Evolutionary conservation across 2,797 vertebrate species (phyloP).

Genomic region (Cyclura pinguis): DNA sequence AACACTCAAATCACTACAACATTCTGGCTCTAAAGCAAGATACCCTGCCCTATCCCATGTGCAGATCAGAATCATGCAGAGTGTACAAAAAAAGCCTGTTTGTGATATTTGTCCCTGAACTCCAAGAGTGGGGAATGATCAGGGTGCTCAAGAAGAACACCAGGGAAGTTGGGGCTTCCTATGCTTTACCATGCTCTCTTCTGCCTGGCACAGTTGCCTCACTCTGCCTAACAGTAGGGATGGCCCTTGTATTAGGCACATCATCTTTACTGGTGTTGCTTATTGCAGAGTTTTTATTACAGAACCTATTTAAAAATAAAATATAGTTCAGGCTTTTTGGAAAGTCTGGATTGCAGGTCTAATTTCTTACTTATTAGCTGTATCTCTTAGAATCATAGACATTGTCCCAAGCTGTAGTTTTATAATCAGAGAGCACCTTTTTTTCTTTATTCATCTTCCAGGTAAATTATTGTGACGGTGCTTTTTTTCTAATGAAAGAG

Average conservation of each 20-base stretch:
- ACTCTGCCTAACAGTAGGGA: background rate
- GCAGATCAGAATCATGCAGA: background rate
- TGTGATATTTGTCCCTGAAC: background rate
- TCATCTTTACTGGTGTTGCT: background rate
- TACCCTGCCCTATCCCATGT: background rate
- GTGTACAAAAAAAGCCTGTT: background rate
- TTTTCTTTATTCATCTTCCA: slow-evolving; percentile 1
- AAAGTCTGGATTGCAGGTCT: background rate
- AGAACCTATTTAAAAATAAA: background rate
- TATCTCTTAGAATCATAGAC: background rate
- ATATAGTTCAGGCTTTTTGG: background rate
- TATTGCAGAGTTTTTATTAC: background rate
- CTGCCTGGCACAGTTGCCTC: background rate
- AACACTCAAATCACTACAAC: no score
- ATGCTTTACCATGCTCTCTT: background rate
- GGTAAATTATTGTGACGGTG: background rate
- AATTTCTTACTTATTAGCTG: background rate
- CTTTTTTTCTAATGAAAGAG: background rate
- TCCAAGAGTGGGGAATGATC: background rate
- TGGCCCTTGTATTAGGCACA: no score
- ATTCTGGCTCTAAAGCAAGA: background rate
- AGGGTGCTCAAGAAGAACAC: background rate
- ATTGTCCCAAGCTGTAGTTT: background rate
- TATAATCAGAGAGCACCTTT: no score
- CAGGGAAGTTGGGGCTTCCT: background rate